phyloP scores from a whole-genome alignment of 2,888 invertebrate genomes.

The Lathronympha strigana region DNA sequence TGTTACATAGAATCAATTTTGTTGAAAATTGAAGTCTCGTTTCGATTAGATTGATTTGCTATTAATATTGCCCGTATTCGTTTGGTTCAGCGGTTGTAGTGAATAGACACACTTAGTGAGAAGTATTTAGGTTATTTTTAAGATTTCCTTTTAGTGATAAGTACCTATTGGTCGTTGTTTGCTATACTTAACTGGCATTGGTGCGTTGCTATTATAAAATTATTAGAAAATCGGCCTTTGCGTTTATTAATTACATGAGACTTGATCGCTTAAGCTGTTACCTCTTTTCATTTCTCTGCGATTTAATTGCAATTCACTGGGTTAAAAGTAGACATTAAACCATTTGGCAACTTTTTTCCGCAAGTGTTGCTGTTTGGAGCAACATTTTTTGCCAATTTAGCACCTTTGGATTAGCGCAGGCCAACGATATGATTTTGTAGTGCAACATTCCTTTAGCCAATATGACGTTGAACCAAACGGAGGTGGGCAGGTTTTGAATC shows the following conservation, averaged over 20 bases:
- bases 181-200: slow-evolving; percentile 16
- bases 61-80: slow-evolving; percentile 35
- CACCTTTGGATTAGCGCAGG: neutral
- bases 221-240: neutral
- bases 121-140: slow-evolving; percentile 65
- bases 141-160: slow-evolving; percentile 66
- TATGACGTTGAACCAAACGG: slow-evolving; percentile 30
- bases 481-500: slow-evolving; percentile 34
- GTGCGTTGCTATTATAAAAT: slow-evolving; percentile 2
- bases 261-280: too few relatives aligned
- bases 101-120: slow-evolving; percentile 67
- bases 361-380: too few relatives aligned
- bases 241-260: neutral
- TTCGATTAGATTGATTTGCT: slow-evolving; percentile 41
- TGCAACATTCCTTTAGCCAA: slow-evolving; percentile 20
- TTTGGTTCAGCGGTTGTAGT: slow-evolving; percentile 40
- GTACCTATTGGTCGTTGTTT: slow-evolving; percentile 47
- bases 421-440: neutral
- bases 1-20: slow-evolving; percentile 79
- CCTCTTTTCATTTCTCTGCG: too few relatives aligned
- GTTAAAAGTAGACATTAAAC: too few relatives aligned
- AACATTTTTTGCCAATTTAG: too few relatives aligned
- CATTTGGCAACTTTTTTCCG: too few relatives aligned
- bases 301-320: too few relatives aligned
- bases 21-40: slow-evolving; percentile 59